phyloP scores from a whole-genome alignment of 2,113 vertebrate species.

The Athene cunicularia region DNA sequence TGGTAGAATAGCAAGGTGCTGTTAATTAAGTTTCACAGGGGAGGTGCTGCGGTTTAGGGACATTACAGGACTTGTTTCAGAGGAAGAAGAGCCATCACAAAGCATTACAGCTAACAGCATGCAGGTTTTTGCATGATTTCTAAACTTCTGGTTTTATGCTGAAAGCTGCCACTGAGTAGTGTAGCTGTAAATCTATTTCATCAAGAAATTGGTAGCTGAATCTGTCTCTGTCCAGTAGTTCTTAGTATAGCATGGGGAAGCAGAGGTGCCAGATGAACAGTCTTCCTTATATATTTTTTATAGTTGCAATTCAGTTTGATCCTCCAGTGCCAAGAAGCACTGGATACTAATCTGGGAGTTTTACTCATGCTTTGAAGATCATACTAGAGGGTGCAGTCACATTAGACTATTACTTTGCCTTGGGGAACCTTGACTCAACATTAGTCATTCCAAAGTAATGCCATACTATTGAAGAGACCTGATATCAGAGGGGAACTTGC shows the following conservation, averaged over 20 bases:
- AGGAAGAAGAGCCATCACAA: neutral
- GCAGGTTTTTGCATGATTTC: neutral
- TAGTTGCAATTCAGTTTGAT: neutral
- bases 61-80: neutral
- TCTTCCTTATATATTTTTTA: neutral
- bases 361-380: neutral
- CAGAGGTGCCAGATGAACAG: neutral
- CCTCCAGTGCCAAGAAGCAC: neutral
- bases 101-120: neutral
- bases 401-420: neutral
- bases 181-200: neutral
- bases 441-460: neutral
- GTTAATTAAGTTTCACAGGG: neutral
- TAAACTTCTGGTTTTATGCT: neutral
- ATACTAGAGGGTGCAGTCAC: neutral
- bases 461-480: neutral
- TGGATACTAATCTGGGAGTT: neutral
- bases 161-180: neutral
- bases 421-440: neutral
- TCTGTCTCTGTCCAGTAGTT: neutral
- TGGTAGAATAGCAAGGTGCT: neutral
- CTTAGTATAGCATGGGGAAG: neutral
- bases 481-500: accelerated
- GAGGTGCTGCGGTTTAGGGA: neutral
- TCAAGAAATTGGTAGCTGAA: neutral